A percentile compares a stretch with the other conserved stretches of the same genome.
Evolutionary conservation across 2,888 invertebrate species (phyloP).

Genomic region (Ophraella communa): DNA sequence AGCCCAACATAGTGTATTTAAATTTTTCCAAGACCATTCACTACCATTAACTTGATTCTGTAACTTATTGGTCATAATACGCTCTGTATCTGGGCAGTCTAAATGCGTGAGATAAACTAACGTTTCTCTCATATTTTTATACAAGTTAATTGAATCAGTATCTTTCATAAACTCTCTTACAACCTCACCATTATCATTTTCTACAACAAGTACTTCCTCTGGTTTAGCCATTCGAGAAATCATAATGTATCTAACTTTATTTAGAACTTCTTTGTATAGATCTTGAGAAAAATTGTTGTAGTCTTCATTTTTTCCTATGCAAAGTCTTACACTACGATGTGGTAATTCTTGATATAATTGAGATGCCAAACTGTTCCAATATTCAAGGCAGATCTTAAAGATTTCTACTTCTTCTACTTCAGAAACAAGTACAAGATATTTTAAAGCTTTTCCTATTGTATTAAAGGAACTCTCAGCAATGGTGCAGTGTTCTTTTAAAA

Average conservation of each 20-base stretch:
- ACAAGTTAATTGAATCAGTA: slow-evolving; percentile 98
- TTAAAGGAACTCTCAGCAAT: slow-evolving; percentile 81
- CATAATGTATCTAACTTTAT: slow-evolving; percentile 94
- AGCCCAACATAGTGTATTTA: slow-evolving; percentile 99
- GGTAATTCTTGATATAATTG: slow-evolving; percentile 79
- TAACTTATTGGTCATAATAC: slow-evolving; percentile 98
- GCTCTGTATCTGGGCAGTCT: slow-evolving; percentile 96
- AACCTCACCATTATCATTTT: slow-evolving; percentile 99
- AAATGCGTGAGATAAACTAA: slow-evolving; percentile 98
- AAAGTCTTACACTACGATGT: slow-evolving; percentile 50
- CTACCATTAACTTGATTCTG: slow-evolving; percentile 97
- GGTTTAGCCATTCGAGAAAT: slow-evolving; percentile 99
- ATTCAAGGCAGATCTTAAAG: slow-evolving; percentile 99
- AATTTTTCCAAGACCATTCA: slow-evolving; percentile 99
- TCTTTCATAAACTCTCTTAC: slow-evolving; percentile 99
- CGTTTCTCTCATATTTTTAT: slow-evolving; percentile 99
- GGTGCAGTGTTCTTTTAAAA: slow-evolving; percentile 92
- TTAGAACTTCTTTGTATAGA: slow-evolving; percentile 81
- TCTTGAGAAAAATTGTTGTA: slow-evolving; percentile 29
- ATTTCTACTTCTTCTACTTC: slow-evolving; percentile 99
- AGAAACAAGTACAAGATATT: slow-evolving; percentile 89
- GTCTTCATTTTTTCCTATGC: slow-evolving; percentile 43
- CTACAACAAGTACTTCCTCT: slow-evolving; percentile 98
- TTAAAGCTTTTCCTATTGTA: slow-evolving; percentile 80
- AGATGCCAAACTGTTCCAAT: slow-evolving; percentile 94